Evolutionary conservation across 2,113 vertebrate species (phyloP).

Genomic region (mouse (Mus musculus)): DNA sequence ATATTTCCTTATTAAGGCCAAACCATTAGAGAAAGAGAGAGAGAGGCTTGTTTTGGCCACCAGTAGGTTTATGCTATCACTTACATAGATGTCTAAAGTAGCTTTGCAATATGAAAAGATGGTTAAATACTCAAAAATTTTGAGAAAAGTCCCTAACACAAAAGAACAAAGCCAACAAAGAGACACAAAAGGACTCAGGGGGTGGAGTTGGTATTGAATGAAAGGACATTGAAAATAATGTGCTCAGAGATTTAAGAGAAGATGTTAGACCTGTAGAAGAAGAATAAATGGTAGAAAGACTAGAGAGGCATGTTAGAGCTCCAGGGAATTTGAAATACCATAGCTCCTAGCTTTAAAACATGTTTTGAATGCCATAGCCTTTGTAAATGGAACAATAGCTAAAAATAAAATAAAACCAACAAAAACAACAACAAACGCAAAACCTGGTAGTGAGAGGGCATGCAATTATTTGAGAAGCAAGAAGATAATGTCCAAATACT

Average conservation of each 20-base stretch:
- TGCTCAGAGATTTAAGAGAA: background rate
- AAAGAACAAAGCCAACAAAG: background rate
- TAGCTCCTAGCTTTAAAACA: background rate
- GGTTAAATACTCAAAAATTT: background rate
- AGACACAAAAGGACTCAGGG: background rate
- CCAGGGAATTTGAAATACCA: background rate
- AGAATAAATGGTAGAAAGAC: background rate
- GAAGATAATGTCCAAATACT: background rate
- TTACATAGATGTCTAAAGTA: background rate
- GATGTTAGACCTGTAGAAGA: background rate
- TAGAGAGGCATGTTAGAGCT: background rate
- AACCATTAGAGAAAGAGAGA: background rate
- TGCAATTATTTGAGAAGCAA: background rate
- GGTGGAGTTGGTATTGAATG: background rate
- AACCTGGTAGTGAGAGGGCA: no score
- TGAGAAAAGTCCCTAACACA: background rate
- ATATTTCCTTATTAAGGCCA: background rate
- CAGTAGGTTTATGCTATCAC: no score
- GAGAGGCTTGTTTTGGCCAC: background rate
- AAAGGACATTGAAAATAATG: background rate
- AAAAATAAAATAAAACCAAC: background rate
- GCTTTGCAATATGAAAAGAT: background rate
- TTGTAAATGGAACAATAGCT: background rate
- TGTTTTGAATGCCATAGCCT: background rate
- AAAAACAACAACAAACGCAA: background rate